A percentile compares a stretch with the other conserved stretches of the same genome.
phyloP scores from a whole-genome alignment of 2,888 invertebrate species.

The Hyalella azteca region DNA sequence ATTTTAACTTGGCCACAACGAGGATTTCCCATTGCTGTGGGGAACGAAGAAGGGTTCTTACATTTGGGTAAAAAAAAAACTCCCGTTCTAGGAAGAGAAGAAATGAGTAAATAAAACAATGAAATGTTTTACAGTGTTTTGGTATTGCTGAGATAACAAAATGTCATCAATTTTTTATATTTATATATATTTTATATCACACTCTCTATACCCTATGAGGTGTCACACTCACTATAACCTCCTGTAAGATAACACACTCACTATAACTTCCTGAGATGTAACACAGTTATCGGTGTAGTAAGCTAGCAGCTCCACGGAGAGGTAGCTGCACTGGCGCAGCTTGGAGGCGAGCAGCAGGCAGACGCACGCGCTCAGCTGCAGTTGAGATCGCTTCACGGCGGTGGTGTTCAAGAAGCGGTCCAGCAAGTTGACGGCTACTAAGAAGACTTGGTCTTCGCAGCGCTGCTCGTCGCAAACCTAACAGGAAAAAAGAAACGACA shows the following conservation, averaged over 20 bases:
- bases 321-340: conserved; percentile 77
- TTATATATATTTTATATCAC: no score
- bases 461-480: conserved; percentile 85
- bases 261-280: conserved; percentile 75
- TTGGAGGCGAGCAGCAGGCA: conserved; percentile 83
- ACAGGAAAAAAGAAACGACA: neutral
- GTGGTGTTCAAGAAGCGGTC: conserved; percentile 79
- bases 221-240: no score
- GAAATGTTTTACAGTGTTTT: no score
- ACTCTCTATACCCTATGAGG: no score
- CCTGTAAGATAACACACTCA: no score
- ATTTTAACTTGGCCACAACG: conserved; percentile 86
- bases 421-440: conserved; percentile 81
- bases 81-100: no score
- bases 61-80: no score
- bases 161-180: no score
- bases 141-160: no score
- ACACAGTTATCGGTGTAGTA: conserved; percentile 85
- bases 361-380: conserved; percentile 81
- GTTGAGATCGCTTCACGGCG: conserved; percentile 74
- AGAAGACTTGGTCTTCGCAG: conserved; percentile 83
- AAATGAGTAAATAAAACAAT: no score
- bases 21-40: conserved; percentile 75
- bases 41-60: no score
- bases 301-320: conserved; percentile 77